Percentiles rank a stretch among this genome's conserved stretches.
Evolutionary conservation across 2,113 vertebrate genomes (phyloP).

Genomic region (Chaetops frenatus): DNA sequence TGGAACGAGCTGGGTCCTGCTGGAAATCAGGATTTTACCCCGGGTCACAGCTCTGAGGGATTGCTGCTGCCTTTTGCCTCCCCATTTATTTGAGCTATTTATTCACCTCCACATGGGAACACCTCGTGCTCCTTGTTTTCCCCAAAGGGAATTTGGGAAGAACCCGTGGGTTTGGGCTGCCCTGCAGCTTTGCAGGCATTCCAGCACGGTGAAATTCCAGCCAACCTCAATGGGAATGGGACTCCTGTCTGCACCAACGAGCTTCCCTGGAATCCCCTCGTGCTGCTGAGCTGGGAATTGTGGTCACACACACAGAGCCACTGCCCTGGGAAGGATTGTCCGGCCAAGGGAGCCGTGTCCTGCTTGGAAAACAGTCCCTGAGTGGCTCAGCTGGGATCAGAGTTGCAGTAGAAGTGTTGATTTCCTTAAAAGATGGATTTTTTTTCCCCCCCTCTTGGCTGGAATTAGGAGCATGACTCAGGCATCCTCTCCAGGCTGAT

Average conservation of each 20-base stretch:
- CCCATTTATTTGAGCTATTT: slow-evolving; percentile 47
- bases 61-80: neutral
- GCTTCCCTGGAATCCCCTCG: neutral
- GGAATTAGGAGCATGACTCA: neutral
- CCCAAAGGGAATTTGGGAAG: neutral
- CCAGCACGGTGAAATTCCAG: neutral
- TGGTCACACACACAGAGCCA: fast-evolving
- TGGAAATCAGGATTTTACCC: neutral
- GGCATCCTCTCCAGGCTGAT: neutral
- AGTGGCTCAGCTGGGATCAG: neutral
- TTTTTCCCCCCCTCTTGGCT: neutral
- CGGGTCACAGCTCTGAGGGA: neutral
- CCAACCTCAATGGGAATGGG: neutral
- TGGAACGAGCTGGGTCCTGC: neutral
- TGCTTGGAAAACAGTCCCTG: neutral
- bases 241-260: neutral
- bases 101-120: neutral
- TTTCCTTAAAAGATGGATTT: neutral
- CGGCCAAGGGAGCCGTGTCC: neutral
- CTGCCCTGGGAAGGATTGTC: neutral
- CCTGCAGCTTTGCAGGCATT: neutral
- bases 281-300: neutral
- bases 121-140: neutral
- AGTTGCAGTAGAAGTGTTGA: neutral
- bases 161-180: neutral